Evolutionary conservation across 2,888 invertebrate species (phyloP).

Genomic region (Agonum fuliginosum): DNA sequence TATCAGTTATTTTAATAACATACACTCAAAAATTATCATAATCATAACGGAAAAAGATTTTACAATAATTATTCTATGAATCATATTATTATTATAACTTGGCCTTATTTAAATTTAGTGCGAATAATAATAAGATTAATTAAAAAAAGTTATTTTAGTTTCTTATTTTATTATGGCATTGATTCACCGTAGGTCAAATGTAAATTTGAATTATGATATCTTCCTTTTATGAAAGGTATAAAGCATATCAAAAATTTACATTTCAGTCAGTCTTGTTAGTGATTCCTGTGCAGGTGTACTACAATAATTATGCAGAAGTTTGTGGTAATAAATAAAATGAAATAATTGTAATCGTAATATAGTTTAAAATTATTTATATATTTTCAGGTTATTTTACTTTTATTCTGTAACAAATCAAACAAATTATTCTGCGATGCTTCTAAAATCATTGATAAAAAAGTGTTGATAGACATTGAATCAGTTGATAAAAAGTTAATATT

Average conservation of each 20-base stretch:
- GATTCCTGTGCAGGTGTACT: not conserved
- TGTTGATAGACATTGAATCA: slow-evolving; percentile 1
- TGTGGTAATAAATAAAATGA: slow-evolving; percentile 5
- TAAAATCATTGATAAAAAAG: not conserved
- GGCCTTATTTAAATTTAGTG: slow-evolving; percentile 22
- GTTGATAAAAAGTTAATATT: not conserved
- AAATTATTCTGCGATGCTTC: not conserved
- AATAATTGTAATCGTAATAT: not conserved
- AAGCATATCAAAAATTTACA: not conserved
- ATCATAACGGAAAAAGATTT: slow-evolving; percentile 26
- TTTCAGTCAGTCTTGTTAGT: slow-evolving; percentile 1
- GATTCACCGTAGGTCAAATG: slow-evolving; percentile 33
- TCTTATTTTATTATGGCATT: slow-evolving; percentile 25
- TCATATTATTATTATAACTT: not conserved
- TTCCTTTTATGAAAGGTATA: slow-evolving; percentile 26
- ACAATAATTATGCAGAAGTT: slow-evolving; percentile 12
- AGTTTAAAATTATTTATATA: not conserved
- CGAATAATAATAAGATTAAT: slow-evolving; percentile 21
- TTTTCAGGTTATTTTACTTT: slow-evolving; percentile 33
- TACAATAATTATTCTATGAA: slow-evolving; percentile 8
- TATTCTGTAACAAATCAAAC: slow-evolving; percentile 1
- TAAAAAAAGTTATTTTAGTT: not conserved
- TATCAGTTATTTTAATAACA: no score
- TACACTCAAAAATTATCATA: no score
- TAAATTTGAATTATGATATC: slow-evolving; percentile 30